Conservation (phyloP, 2,888 invertebrate genomes). For the Danaus chrysippus region DNA sequence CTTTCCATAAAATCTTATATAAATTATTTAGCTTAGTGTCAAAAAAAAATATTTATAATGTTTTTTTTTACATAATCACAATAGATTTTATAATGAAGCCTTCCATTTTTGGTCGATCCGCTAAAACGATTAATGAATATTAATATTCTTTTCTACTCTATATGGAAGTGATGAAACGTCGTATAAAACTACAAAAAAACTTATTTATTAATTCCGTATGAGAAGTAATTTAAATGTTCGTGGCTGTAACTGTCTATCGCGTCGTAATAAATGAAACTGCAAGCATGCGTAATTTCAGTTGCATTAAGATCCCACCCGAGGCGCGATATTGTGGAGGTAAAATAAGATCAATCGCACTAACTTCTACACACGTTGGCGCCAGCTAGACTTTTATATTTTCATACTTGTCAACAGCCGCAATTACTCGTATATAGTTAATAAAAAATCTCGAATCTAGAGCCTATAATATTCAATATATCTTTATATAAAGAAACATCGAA, state of each 20-base stretch:
- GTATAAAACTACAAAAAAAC: not conserved
- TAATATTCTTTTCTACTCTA: not conserved
- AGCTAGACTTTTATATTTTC: slow-evolving; percentile 18
- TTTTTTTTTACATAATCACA: not conserved
- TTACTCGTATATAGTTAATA: slow-evolving; percentile 22
- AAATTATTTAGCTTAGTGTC: slow-evolving; percentile 3
- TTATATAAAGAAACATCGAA: too few relatives aligned
- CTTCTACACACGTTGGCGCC: slow-evolving; percentile 32
- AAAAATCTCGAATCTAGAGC: slow-evolving; percentile 18
- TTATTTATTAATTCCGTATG: not conserved
- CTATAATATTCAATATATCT: slow-evolving; percentile 9
- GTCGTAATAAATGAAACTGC: slow-evolving; percentile 49
- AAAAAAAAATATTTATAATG: not conserved
- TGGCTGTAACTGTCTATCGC: slow-evolving; percentile 33
- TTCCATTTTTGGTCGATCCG: not conserved
- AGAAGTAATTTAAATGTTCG: not conserved
- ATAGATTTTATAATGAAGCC: slow-evolving; percentile 1
- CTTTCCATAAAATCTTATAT: slow-evolving; percentile 3
- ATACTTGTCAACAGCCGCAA: slow-evolving; percentile 20
- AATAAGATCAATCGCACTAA: slow-evolving; percentile 33
- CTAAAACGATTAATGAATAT: slow-evolving; percentile 4
- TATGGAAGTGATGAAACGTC: not conserved
- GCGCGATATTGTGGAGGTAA: slow-evolving; percentile 15
- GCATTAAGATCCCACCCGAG: slow-evolving; percentile 37
- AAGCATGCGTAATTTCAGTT: slow-evolving; percentile 46